Conservation (phyloP, 2,113 vertebrate genomes). For the Macrotis lagotis region DNA sequence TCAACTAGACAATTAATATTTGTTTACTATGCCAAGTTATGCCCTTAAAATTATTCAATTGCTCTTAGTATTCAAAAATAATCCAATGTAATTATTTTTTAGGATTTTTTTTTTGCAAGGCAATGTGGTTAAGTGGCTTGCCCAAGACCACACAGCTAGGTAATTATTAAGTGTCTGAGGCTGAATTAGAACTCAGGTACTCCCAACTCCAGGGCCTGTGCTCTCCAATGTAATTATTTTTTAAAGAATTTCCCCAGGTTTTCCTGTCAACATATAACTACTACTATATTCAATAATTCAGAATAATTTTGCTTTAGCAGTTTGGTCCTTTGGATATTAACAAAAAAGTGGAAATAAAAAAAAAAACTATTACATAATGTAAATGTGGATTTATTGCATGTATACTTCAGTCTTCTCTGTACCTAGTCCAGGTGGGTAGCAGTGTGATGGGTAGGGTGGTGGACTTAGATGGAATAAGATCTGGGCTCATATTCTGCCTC, state of each 20-base stretch:
- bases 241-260: slow-evolving; percentile 74
- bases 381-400: slow-evolving; percentile 79
- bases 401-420: slow-evolving; percentile 62
- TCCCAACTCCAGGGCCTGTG: too few species aligned
- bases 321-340: slow-evolving; percentile 66
- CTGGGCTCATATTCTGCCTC: not conserved
- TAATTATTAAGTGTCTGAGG: too few species aligned
- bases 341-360: slow-evolving; percentile 59
- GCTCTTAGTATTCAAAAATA: slow-evolving; percentile 75
- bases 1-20: slow-evolving; percentile 70
- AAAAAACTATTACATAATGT: slow-evolving; percentile 72
- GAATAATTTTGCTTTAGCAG: slow-evolving; percentile 80
- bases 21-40: slow-evolving; percentile 55
- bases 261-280: slow-evolving; percentile 79
- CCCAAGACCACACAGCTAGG: too few species aligned
- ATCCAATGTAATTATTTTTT: slow-evolving; percentile 56
- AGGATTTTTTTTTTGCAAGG: slow-evolving; percentile 83
- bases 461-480: not conserved
- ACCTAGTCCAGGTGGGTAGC: slow-evolving; percentile 51
- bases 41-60: slow-evolving; percentile 73
- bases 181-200: too few species aligned
- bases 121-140: too few species aligned
- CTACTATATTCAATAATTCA: slow-evolving; percentile 77
- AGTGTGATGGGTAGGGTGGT: not conserved
- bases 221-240: slow-evolving; percentile 50